Evolutionary conservation across 1,140 invertebrate genomes (phyloP), one percentile per base, ranked within the genome.

Genomic region (Neelides sp.): DNA sequence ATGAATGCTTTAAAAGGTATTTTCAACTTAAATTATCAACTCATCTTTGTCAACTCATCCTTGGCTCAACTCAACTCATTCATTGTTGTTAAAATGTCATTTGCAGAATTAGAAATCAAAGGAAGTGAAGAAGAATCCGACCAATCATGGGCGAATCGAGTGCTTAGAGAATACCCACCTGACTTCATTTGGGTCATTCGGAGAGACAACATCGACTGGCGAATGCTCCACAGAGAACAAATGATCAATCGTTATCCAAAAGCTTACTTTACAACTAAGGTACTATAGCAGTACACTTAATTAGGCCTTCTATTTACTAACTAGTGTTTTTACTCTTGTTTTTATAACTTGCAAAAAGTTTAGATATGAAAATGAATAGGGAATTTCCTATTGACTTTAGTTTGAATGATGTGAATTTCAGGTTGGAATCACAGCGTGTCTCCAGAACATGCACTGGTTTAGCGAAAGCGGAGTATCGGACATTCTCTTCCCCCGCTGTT

Each of bases 181-280:
- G 83, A 88, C 61, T 86, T 92, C 57, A 74, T 91, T 35, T 94
- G 88, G 88, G 86, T 85, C 20, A 78, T 85, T 24, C 78, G 84
- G 45, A 76, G 83, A 50, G 87, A 91, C 60, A 80, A 78, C 66
- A 79, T 82, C 51, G 81, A 81, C 49, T 78, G 75, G 70, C 74
- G 75, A 24, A 70, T 73, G 19, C n/a, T 79, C 24, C 70, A 72
- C 2, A 77, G 74, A 54, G 75, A 78, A 13, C 80, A 81, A 58
- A 69, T 81, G 35, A 76, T 83, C 43, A 83, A 82, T 64, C 72
- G 85, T 62, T 92, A 84, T 66, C 79, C 77, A 50, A 78, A 82
- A 56, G 83, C 85, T 0, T 75, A 78, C 42, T 93, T 92, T 64
- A 90, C 86, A 1, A 90, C 87, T 0, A 93, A 93, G 73, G 85